These are phyloP conservation scores for Calephelis perditalis DNA, from an alignment of 2,888 invertebrate genomes.

Conservation along the genomic window DNA sequence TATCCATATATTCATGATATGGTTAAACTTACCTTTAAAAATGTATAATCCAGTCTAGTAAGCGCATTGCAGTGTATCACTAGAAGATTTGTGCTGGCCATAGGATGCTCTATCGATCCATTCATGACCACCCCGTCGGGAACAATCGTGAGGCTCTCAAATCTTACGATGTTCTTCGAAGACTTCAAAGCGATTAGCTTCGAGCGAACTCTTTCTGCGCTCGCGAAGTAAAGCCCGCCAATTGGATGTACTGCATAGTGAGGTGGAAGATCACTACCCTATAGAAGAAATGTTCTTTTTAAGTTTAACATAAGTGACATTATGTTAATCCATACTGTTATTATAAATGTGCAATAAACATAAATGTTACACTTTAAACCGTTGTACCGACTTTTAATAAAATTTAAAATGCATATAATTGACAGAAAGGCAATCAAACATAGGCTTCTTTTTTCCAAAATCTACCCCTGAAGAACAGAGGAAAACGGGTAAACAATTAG, in stretches of 20 bases:
- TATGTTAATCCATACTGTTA: too few relatives aligned
- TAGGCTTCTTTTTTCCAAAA: too few relatives aligned
- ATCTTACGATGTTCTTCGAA: constrained; percentile 21
- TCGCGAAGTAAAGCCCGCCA: constrained; percentile 61
- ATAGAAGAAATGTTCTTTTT: constrained; percentile 18
- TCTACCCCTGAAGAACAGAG: too few relatives aligned
- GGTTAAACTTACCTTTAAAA: constrained; percentile 75
- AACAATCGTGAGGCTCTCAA: constrained; percentile 25
- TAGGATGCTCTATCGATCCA: constrained; percentile 20
- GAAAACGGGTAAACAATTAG: too few relatives aligned
- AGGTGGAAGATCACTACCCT: constrained; percentile 49
- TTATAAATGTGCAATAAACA: too few relatives aligned
- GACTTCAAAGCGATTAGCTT: constrained; percentile 41
- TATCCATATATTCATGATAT: too few relatives aligned
- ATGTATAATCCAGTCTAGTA: constrained; percentile 82
- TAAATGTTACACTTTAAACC: too few relatives aligned
- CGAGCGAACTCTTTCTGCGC: constrained; percentile 59
- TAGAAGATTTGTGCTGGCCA: constrained; percentile 44
- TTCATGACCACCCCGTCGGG: constrained; percentile 22
- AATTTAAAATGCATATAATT: too few relatives aligned
- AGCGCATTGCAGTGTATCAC: constrained; percentile 81
- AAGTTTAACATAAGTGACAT: too few relatives aligned
- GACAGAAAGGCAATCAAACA: too few relatives aligned
- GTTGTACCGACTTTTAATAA: too few relatives aligned
- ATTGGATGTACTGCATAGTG: constrained; percentile 59